These are phyloP conservation scores for Drosophila sordidula DNA, from an alignment of 2,888 invertebrate species.

Conservation along the genomic window DNA sequence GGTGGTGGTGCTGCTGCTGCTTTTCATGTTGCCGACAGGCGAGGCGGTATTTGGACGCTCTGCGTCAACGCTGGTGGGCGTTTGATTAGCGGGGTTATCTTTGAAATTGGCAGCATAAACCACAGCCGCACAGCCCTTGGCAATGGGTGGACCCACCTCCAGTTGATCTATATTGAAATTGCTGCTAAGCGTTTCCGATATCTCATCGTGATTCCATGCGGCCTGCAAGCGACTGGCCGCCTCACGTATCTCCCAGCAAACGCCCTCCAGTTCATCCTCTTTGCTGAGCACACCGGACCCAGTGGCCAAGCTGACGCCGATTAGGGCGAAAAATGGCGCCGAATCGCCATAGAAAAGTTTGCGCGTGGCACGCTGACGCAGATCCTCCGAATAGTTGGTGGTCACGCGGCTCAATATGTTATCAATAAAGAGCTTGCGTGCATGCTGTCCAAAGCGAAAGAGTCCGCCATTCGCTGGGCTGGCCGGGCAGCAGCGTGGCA, in stretches of 20 bases:
- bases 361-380: constrained; percentile 88
- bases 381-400: constrained; percentile 88
- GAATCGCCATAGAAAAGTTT: constrained; percentile 89
- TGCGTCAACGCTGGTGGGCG: neutral
- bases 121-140: constrained; percentile 93
- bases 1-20: neutral
- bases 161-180: constrained; percentile 87
- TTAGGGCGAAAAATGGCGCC: constrained; percentile 90
- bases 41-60: neutral
- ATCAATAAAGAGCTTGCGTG: constrained; percentile 89
- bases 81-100: constrained; percentile 28
- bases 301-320: constrained; percentile 90
- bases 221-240: constrained; percentile 83
- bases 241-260: constrained; percentile 91
- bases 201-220: constrained; percentile 82
- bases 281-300: constrained; percentile 90
- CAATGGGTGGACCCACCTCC: constrained; percentile 89
- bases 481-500: constrained; percentile 22
- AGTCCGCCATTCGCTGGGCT: constrained; percentile 78
- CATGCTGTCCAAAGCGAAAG: constrained; percentile 87
- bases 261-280: constrained; percentile 91
- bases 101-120: constrained; percentile 90
- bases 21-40: neutral
- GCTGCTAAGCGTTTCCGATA: constrained; percentile 83
- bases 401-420: constrained; percentile 90